Base-by-base conservation (phyloP, 1,140 invertebrate genomes). In the Megalonaias nervosa region DNA sequence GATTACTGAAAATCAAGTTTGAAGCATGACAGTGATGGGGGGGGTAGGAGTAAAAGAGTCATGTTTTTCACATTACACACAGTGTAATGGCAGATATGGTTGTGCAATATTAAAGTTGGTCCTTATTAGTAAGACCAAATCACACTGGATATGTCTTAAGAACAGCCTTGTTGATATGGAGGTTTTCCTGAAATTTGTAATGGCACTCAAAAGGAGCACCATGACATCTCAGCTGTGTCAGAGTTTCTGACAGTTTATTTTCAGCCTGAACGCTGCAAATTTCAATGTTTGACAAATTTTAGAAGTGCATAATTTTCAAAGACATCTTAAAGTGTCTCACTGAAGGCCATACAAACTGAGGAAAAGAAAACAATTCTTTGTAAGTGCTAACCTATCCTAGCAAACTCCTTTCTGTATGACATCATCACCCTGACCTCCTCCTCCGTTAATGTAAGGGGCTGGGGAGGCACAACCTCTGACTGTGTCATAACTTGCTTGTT, bases 381-480 rank as follows among this genome's bases (percentile, higher is more conserved):
- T 79, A 31, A 66, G 23, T 75, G 21, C 60, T 70, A 77, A 90
- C 92, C 92, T 64, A 92, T 84, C 66, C 83, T 85, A 55, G 81
- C 58, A 81, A 92, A 91, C 74, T 88, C 78, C 11, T 85, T 71
- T 71, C 70, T 71, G 77, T 90, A 92, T 55, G 88, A 83, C 31
- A 83, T 61, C 75, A 92, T 84, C 4, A 92, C 77, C 56, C 91
- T 79, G 0, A 91, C 81, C 77, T 91, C 89, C 69, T 88, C 83
- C 57, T 84, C 81, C 65, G 89, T 85, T 68, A 93, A 84, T 31
- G 58, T 80, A n/a, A 92, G 55, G 14, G 71, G 68, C 70, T 90
- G 71, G 6, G 89, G 85, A 16, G 89, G 88, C 68, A 75, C 84
- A 12, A 92, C 80, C 17, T 78, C 75, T 31, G 76, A 75, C 23